Conservation (phyloP, 1,140 invertebrate genomes). For the Drosophila sulfurigaster region DNA sequence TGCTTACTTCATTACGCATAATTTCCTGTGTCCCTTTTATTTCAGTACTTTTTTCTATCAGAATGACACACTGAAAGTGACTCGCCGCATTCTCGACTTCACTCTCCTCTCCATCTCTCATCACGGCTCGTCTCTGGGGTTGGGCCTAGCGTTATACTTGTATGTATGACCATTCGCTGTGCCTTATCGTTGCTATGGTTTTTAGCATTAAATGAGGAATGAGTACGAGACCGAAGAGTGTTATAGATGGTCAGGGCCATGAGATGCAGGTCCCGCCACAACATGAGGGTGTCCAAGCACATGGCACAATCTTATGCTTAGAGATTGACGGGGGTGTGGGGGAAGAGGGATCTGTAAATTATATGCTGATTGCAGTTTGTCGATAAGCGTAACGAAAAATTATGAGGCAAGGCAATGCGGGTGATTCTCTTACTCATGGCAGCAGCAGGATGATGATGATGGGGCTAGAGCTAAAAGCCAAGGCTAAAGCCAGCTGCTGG, state of each 20-base stretch:
- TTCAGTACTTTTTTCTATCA: slow-evolving; percentile 47
- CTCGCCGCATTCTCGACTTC: not conserved
- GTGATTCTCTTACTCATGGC: slow-evolving; percentile 39
- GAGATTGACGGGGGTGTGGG: not conserved
- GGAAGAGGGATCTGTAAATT: slow-evolving; percentile 56
- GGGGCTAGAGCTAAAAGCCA: slow-evolving; percentile 16
- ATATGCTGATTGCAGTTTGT: slow-evolving; percentile 78
- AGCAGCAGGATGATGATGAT: not conserved
- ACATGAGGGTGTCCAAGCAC: slow-evolving; percentile 57
- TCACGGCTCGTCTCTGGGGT: not conserved
- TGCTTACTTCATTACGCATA: slow-evolving; percentile 82
- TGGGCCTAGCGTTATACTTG: slow-evolving; percentile 22
- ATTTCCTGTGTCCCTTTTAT: slow-evolving; percentile 70
- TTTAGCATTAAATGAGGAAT: slow-evolving; percentile 62
- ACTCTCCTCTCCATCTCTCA: not conserved
- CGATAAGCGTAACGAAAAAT: slow-evolving; percentile 76
- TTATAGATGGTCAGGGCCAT: slow-evolving; percentile 41
- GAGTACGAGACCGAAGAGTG: slow-evolving; percentile 17
- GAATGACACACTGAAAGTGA: slow-evolving; percentile 55
- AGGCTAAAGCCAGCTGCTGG: slow-evolving; percentile 37
- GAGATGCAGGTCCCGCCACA: slow-evolving; percentile 37
- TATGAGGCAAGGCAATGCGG: slow-evolving; percentile 66
- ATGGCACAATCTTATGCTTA: slow-evolving; percentile 1
- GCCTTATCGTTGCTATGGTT: slow-evolving; percentile 66
- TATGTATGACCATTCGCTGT: slow-evolving; percentile 15